phyloP scores from a whole-genome alignment of 2,888 invertebrate genomes.

The Carterocephalus palaemon region DNA sequence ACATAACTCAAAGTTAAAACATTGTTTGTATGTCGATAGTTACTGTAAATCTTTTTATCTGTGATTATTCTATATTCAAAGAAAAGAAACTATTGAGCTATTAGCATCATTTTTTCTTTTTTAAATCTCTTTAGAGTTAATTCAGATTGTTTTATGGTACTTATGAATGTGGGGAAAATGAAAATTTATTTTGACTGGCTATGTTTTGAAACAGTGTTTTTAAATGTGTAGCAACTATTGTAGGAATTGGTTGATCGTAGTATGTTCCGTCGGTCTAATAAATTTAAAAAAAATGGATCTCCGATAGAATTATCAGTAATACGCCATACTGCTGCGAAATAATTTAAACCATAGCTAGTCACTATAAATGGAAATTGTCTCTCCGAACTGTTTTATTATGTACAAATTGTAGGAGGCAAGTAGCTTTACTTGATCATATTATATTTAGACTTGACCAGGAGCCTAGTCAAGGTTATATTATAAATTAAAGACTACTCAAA shows the following conservation, averaged over 20 bases:
- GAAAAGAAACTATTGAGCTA: constrained; percentile 12
- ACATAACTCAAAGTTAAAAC: too few relatives aligned
- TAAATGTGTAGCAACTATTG: too few relatives aligned
- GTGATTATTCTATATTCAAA: constrained; percentile 13
- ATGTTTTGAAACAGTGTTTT: constrained; percentile 8
- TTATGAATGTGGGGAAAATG: constrained; percentile 12
- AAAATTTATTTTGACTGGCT: constrained; percentile 22
- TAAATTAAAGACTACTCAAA: constrained; percentile 4
- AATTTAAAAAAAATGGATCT: too few relatives aligned
- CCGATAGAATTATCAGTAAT: too few relatives aligned
- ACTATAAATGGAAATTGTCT: constrained; percentile 18
- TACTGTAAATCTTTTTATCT: constrained; percentile 14
- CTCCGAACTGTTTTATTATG: constrained; percentile 15
- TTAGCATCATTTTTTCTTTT: constrained; percentile 16
- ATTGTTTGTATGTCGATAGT: too few relatives aligned
- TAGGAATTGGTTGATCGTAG: too few relatives aligned
- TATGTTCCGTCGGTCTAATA: too few relatives aligned
- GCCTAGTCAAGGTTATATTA: constrained; percentile 18
- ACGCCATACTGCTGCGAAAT: too few relatives aligned
- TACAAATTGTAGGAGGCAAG: constrained; percentile 17
- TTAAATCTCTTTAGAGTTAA: constrained; percentile 15
- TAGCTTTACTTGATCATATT: constrained; percentile 14
- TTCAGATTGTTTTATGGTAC: constrained; percentile 19
- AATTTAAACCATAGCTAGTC: constrained; percentile 18
- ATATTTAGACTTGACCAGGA: constrained; percentile 16